Evolutionary conservation across 2,113 vertebrate genomes (phyloP).

Genomic region (Gorsachius goisagi): DNA sequence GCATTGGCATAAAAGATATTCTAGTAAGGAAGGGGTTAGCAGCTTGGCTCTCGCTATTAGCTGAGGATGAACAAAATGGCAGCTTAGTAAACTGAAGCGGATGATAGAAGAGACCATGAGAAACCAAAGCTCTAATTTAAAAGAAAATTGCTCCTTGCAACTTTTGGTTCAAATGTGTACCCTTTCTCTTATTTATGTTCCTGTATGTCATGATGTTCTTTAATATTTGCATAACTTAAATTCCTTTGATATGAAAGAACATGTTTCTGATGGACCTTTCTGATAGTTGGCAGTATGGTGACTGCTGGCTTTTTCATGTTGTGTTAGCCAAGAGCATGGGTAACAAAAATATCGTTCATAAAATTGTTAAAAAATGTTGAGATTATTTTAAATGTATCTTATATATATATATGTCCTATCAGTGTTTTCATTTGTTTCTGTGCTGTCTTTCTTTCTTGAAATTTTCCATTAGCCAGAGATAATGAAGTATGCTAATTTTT

Average conservation of each 20-base stretch:
- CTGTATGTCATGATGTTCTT: background rate
- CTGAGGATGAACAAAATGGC: background rate
- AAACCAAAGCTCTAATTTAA: background rate
- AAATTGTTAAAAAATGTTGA: background rate
- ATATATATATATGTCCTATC: background rate
- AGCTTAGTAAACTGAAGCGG: background rate
- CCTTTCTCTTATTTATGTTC: background rate
- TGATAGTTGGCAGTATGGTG: background rate
- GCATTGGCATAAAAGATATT: background rate
- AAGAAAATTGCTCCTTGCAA: background rate
- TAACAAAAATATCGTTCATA: background rate
- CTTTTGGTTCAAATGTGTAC: background rate
- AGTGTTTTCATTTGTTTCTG: background rate
- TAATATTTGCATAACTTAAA: background rate
- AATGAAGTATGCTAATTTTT: constrained; percentile 26
- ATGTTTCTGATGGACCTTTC: background rate
- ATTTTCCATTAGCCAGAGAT: background rate
- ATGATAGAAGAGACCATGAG: background rate
- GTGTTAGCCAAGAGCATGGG: background rate
- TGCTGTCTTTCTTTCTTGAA: background rate
- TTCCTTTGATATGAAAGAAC: background rate
- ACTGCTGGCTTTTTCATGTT: background rate
- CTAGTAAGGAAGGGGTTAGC: background rate
- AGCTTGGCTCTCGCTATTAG: background rate
- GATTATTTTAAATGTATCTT: background rate